Conservation (phyloP, 2,888 invertebrate species). For the Drosophila multiciliata region DNA sequence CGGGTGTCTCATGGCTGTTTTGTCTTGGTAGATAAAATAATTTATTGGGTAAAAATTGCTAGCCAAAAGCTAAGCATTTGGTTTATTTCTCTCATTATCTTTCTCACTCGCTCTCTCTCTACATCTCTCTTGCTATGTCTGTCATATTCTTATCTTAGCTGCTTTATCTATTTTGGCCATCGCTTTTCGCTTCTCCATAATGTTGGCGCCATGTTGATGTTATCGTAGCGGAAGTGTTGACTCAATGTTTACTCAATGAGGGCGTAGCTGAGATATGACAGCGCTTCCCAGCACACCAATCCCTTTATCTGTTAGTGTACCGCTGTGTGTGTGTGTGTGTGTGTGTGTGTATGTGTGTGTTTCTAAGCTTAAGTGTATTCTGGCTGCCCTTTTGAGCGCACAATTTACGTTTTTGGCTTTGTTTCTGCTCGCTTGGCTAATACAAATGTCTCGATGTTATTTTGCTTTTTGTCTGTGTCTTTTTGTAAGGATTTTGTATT, state of each 20-base stretch:
- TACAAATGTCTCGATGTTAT: slow-evolving; percentile 51
- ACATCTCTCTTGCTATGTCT: not conserved
- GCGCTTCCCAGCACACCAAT: slow-evolving; percentile 7
- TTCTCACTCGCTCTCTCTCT: too few relatives aligned
- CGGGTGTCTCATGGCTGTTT: slow-evolving; percentile 23
- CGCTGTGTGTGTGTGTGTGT: slow-evolving; percentile 21
- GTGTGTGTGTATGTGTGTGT: slow-evolving; percentile 31
- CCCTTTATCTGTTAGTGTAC: slow-evolving; percentile 6
- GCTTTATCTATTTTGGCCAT: slow-evolving; percentile 72
- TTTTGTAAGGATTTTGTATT: slow-evolving; percentile 5
- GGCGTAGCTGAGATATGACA: slow-evolving; percentile 69
- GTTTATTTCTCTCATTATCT: slow-evolving; percentile 23
- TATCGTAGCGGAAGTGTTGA: slow-evolving; percentile 79
- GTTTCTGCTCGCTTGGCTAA: slow-evolving; percentile 54
- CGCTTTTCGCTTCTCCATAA: slow-evolving; percentile 67
- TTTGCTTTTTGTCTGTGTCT: slow-evolving; percentile 19
- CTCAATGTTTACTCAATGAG: slow-evolving; percentile 81
- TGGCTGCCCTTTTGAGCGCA: slow-evolving; percentile 54
- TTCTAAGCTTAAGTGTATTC: slow-evolving; percentile 52
- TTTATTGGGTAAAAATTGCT: slow-evolving; percentile 77
- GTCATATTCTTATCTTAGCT: slow-evolving; percentile 55
- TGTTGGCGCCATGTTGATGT: slow-evolving; percentile 79
- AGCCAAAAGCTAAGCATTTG: slow-evolving; percentile 66
- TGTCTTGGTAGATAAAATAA: slow-evolving; percentile 66
- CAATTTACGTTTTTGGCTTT: slow-evolving; percentile 41